These are phyloP conservation scores for Neoscelio sp. DNA, from an alignment of 2,888 invertebrate species.

Conservation along the genomic window DNA sequence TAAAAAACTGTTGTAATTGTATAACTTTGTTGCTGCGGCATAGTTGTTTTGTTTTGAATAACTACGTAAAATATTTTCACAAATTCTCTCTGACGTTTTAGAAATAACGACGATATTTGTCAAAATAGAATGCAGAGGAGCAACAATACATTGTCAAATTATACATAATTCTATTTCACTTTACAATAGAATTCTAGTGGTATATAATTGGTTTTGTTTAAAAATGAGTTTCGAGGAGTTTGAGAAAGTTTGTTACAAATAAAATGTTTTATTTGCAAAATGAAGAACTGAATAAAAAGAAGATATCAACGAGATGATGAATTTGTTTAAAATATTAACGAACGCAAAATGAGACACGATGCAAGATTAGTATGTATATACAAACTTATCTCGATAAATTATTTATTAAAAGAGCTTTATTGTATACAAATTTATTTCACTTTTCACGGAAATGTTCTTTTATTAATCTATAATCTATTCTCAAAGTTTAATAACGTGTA, in stretches of 20 bases:
- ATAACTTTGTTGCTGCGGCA: not conserved
- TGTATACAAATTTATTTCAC: not conserved
- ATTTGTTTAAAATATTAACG: too few species aligned
- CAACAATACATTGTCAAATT: not conserved
- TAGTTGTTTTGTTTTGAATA: not conserved
- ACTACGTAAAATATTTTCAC: not conserved
- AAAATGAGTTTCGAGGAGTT: too few species aligned
- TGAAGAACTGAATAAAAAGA: too few species aligned
- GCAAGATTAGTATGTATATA: too few species aligned
- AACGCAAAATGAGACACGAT: too few species aligned
- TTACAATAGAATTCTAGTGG: too few species aligned
- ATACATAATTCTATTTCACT: too few species aligned
- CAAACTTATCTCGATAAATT: not conserved
- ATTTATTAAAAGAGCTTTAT: not conserved
- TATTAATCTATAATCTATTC: not conserved
- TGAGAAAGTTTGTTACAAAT: too few species aligned
- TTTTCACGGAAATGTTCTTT: not conserved
- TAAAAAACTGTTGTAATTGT: not conserved
- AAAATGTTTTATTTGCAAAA: too few species aligned
- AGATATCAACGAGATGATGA: too few species aligned
- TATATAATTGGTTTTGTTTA: too few species aligned
- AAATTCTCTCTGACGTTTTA: not conserved
- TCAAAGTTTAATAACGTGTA: not conserved
- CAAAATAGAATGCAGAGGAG: not conserved
- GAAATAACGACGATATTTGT: not conserved